phyloP scores from a whole-genome alignment of 1,140 invertebrate species.

The Trissolcus basalis region DNA sequence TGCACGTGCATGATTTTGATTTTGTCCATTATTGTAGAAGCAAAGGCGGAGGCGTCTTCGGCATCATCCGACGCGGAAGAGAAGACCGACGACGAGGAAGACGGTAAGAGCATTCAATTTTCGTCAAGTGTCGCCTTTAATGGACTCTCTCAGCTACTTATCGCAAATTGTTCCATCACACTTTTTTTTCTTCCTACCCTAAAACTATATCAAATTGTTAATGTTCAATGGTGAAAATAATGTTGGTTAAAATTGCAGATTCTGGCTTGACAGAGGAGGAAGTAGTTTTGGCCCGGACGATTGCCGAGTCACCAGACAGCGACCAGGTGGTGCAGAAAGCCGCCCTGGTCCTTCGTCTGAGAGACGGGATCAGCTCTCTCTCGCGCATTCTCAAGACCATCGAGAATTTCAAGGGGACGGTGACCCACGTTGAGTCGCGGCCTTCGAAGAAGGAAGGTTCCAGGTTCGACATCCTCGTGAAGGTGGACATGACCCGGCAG shows the following conservation, averaged over 20 bases:
- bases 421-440: slow-evolving; percentile 93
- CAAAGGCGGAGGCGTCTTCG: slow-evolving; percentile 71
- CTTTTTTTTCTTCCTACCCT: neutral
- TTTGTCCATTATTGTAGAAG: slow-evolving; percentile 67
- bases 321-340: slow-evolving; percentile 84
- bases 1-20: slow-evolving; percentile 66
- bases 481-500: slow-evolving; percentile 88
- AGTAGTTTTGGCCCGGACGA: slow-evolving; percentile 87
- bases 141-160: slow-evolving; percentile 18
- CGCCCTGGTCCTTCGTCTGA: slow-evolving; percentile 87
- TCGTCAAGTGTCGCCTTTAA: slow-evolving; percentile 20
- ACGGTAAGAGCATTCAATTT: slow-evolving; percentile 43
- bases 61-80: slow-evolving; percentile 71
- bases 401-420: slow-evolving; percentile 91
- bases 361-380: slow-evolving; percentile 90
- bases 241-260: too few species aligned
- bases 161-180: slow-evolving; percentile 39
- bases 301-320: slow-evolving; percentile 83
- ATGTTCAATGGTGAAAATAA: too few species aligned
- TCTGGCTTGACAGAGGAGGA: slow-evolving; percentile 91
- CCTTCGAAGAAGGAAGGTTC: slow-evolving; percentile 82
- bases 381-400: slow-evolving; percentile 92
- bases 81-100: slow-evolving; percentile 70
- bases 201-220: too few species aligned
- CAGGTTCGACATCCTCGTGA: slow-evolving; percentile 90